Percentiles rank a stretch among this genome's conserved stretches.
phyloP scores from a whole-genome alignment of 2,113 vertebrate genomes.

The Galemys pyrenaicus region DNA sequence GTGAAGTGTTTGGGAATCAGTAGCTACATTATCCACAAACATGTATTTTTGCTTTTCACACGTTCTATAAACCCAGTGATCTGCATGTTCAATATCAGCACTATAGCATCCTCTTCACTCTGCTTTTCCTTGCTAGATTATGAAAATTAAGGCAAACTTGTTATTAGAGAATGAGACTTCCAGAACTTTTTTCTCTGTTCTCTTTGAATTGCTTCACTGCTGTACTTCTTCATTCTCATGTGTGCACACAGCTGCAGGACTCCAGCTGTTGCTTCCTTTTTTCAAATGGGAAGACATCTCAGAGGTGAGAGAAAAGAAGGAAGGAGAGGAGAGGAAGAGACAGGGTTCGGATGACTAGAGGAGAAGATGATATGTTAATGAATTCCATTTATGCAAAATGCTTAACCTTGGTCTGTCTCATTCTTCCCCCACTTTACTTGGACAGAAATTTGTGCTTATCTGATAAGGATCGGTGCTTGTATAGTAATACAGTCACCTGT shows the following conservation, averaged over 20 bases:
- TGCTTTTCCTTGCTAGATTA: background rate
- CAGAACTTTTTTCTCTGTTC: background rate
- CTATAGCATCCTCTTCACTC: background rate
- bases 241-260: background rate
- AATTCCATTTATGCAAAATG: background rate
- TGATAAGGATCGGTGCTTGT: too few relatives aligned
- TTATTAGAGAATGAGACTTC: background rate
- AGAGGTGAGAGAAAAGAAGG: background rate
- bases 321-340: background rate
- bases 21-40: background rate
- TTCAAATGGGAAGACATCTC: background rate
- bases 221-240: background rate
- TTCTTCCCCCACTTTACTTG: background rate
- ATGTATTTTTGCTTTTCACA: background rate
- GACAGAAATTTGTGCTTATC: background rate
- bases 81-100: background rate
- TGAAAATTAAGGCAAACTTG: background rate
- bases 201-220: background rate
- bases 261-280: background rate
- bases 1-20: background rate
- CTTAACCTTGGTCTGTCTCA: background rate
- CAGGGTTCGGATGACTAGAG: background rate
- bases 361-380: background rate
- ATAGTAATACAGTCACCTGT: too few relatives aligned
- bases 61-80: background rate